Percentiles rank a stretch among this genome's conserved stretches.
These are phyloP conservation scores for Choreutis nemorana DNA, from an alignment of 2,888 invertebrate species.

Conservation along the genomic window DNA sequence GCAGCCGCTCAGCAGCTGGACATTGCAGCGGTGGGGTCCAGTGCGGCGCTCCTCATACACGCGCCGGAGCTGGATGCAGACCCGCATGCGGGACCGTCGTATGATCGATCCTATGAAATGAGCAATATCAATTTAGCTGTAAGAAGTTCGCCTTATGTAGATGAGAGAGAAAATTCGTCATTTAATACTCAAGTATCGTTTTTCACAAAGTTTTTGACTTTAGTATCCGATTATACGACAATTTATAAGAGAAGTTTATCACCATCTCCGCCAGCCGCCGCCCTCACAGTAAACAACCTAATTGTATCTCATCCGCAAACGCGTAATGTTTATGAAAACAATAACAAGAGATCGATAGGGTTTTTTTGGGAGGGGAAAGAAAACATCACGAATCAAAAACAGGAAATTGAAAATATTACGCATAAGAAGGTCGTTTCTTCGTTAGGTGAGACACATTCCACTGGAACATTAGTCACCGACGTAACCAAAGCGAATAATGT, in stretches of 20 bases:
- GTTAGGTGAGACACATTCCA: no score
- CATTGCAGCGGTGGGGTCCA: constrained; percentile 9
- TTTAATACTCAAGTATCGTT: constrained; percentile 8
- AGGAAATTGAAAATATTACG: no score
- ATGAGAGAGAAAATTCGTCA: constrained; percentile 10
- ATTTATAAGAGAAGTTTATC: constrained; percentile 17
- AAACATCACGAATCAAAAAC: no score
- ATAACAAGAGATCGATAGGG: no score
- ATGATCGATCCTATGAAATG: constrained; percentile 10
- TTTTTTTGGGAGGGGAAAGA: no score
- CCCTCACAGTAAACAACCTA: constrained; percentile 11
- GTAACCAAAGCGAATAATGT: no score
- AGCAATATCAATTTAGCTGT: constrained; percentile 22
- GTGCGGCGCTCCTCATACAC: constrained; percentile 12
- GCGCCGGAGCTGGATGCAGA: constrained; percentile 3
- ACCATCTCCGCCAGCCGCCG: constrained; percentile 13
- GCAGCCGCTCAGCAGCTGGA: constrained; percentile 8
- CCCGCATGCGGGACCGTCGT: not conserved
- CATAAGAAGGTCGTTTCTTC: no score
- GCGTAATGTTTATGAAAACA: no score
- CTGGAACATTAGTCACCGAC: no score
- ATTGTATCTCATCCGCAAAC: constrained; percentile 7
- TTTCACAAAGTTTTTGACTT: constrained; percentile 13
- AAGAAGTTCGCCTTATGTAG: constrained; percentile 14
- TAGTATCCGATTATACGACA: constrained; percentile 14